Evolutionary conservation across 1,140 invertebrate species (phyloP).

Genomic region (Sarcophaga bullata): DNA sequence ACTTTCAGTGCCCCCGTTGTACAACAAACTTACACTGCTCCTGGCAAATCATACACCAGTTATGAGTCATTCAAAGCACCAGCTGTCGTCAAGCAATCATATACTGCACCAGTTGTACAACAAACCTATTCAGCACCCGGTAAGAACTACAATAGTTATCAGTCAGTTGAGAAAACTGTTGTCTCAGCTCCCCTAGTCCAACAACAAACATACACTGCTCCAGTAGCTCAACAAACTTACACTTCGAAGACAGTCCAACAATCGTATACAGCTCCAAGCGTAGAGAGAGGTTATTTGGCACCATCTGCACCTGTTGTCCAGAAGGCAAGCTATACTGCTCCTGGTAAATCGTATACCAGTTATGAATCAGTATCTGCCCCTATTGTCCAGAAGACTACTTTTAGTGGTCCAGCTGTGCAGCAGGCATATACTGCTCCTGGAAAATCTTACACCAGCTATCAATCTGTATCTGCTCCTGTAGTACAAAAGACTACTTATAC

Average conservation of each 20-base stretch:
- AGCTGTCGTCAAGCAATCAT: background rate
- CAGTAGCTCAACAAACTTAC: slow-evolving; percentile 28
- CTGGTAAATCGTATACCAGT: slow-evolving; percentile 22
- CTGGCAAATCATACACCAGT: slow-evolving; percentile 27
- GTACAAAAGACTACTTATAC: slow-evolving; percentile 16
- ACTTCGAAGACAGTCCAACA: slow-evolving; percentile 8
- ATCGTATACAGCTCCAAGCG: slow-evolving; percentile 3
- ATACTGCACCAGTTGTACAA: slow-evolving; percentile 21
- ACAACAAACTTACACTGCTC: slow-evolving; percentile 25
- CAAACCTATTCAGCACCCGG: slow-evolving; percentile 2
- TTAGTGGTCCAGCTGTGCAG: background rate
- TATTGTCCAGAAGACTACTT: background rate
- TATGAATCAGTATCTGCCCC: slow-evolving; percentile 26
- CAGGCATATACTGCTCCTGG: slow-evolving; percentile 27
- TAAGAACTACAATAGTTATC: slow-evolving; percentile 30
- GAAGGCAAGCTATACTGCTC: background rate
- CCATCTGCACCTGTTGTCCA: slow-evolving; percentile 20
- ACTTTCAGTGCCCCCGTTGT: background rate
- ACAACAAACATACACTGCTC: background rate
- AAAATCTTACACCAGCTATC: slow-evolving; percentile 16
- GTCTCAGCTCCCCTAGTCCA: background rate
- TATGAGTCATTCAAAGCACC: slow-evolving; percentile 27
- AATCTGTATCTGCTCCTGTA: background rate
- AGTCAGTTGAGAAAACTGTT: slow-evolving; percentile 16
- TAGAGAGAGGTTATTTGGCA: background rate